Percentiles rank a stretch among this genome's conserved stretches.
These are phyloP conservation scores for Odontocolon sp. DNA, from an alignment of 2,888 invertebrate genomes.

Conservation along the genomic window DNA sequence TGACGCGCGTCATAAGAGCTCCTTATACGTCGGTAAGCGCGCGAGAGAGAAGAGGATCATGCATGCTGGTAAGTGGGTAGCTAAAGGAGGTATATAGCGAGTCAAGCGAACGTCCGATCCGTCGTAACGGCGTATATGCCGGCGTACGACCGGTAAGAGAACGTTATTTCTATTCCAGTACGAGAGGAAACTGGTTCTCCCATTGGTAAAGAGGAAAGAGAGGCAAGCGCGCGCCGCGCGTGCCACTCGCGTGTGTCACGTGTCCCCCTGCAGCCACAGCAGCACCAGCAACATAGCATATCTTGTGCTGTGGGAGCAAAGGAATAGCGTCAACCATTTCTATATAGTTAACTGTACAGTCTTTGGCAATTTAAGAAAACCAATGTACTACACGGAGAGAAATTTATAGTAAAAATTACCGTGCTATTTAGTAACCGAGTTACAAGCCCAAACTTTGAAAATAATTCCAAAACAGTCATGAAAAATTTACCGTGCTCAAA, in stretches of 20 bases:
- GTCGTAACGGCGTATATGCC: not conserved
- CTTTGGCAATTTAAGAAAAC: too few species aligned
- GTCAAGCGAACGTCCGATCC: slow-evolving; percentile 12
- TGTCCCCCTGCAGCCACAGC: slow-evolving; percentile 66
- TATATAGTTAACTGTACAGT: too few species aligned
- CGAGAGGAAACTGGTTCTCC: slow-evolving; percentile 74
- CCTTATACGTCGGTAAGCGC: slow-evolving; percentile 4
- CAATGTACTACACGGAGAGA: too few species aligned
- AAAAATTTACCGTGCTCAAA: too few species aligned
- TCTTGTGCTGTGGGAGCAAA: not conserved
- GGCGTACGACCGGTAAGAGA: slow-evolving; percentile 38
- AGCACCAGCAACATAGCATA: slow-evolving; percentile 9
- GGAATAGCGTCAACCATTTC: too few species aligned
- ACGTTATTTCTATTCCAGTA: slow-evolving; percentile 75
- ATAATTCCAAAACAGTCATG: too few species aligned
- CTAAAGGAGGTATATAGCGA: slow-evolving; percentile 15
- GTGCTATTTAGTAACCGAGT: too few species aligned
- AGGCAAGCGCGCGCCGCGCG: slow-evolving; percentile 77
- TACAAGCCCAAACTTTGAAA: too few species aligned
- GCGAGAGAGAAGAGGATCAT: slow-evolving; percentile 1
- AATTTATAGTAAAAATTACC: too few species aligned
- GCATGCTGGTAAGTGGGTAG: slow-evolving; percentile 23
- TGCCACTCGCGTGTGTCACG: slow-evolving; percentile 80
- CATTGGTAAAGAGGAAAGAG: slow-evolving; percentile 67
- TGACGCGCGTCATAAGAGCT: slow-evolving; percentile 20